These are phyloP conservation scores for Grammomys dolichurus DNA, from an alignment of 2,113 vertebrate genomes.

Conservation along the genomic window DNA sequence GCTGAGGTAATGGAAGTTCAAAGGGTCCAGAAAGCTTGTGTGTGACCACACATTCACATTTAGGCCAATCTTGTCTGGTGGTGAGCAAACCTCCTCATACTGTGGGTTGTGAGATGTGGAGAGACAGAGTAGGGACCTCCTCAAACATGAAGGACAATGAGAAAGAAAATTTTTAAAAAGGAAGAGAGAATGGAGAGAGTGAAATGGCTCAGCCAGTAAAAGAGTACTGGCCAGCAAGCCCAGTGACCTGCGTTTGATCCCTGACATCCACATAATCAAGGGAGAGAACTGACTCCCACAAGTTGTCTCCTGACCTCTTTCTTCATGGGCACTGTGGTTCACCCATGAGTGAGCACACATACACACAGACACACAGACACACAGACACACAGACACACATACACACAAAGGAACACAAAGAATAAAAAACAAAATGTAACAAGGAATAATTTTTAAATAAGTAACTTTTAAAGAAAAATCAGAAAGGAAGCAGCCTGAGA, in stretches of 20 bases:
- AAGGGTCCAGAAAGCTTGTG: not conserved
- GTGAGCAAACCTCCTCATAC: no score
- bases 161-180: not conserved
- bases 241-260: not conserved
- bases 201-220: not conserved
- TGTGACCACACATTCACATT: not conserved
- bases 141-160: not conserved
- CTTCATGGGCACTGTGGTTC: not conserved
- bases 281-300: not conserved
- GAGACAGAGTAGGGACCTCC: not conserved
- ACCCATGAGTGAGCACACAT: not conserved
- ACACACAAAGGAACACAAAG: not conserved
- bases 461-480: not conserved
- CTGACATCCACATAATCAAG: not conserved
- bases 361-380: rapidly evolving
- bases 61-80: not conserved
- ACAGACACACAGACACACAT: not conserved
- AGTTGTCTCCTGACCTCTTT: not conserved
- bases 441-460: not conserved
- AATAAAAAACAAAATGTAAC: not conserved
- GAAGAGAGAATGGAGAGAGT: not conserved
- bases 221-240: not conserved
- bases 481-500: not conserved
- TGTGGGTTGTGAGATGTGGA: not conserved
- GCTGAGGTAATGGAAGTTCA: not conserved